Conservation (phyloP, 2,888 invertebrate species). For the Megamerina dolium region DNA sequence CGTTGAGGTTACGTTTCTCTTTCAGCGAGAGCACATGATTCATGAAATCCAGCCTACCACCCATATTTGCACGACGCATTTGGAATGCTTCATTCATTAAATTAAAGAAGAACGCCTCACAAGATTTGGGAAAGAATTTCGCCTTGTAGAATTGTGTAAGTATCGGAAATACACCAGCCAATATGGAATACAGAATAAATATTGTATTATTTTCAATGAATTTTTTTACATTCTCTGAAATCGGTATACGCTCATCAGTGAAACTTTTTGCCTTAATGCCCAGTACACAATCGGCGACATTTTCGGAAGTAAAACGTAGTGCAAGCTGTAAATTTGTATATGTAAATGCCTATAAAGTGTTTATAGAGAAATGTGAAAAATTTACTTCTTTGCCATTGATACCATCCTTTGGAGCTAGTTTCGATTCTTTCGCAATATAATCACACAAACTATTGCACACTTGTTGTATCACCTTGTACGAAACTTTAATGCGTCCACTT, state of each 20-base stretch:
- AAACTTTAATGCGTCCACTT: slow-evolving; percentile 50
- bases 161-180: slow-evolving; percentile 36
- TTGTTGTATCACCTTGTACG: slow-evolving; percentile 49
- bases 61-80: slow-evolving; percentile 25
- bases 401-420: slow-evolving; percentile 29
- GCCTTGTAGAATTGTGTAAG: slow-evolving; percentile 31
- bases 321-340: slow-evolving; percentile 29
- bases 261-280: slow-evolving; percentile 50
- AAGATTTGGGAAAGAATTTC: slow-evolving; percentile 52
- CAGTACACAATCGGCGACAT: slow-evolving; percentile 49
- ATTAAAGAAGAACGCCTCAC: slow-evolving; percentile 51
- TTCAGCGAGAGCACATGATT: slow-evolving; percentile 41
- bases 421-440: slow-evolving; percentile 38
- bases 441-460: slow-evolving; percentile 47
- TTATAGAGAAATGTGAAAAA: too few relatives aligned
- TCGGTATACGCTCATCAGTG: slow-evolving; percentile 30
- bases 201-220: slow-evolving; percentile 37
- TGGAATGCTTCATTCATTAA: slow-evolving; percentile 33
- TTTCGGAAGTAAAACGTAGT: slow-evolving; percentile 47
- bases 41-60: slow-evolving; percentile 38
- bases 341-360: background rate
- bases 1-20: slow-evolving; percentile 29
- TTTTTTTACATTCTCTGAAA: slow-evolving; percentile 37
- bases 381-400: slow-evolving; percentile 49
- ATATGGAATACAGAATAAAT: slow-evolving; percentile 30